Evolutionary conservation across 2,113 vertebrate species (phyloP).

Genomic region (Budorcas taxicolor): DNA sequence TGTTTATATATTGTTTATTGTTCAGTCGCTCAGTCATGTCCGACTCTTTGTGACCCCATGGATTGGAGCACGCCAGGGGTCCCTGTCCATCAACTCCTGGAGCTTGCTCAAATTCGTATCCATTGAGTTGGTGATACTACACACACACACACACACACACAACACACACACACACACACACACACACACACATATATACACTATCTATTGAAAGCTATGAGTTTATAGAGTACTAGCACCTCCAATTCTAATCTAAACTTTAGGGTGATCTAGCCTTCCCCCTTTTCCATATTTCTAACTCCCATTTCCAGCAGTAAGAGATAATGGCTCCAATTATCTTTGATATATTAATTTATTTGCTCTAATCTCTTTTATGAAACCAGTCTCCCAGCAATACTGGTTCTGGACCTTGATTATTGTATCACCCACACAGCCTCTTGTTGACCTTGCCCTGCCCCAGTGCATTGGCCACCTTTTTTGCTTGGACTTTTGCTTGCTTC

Average conservation of each 20-base stretch:
- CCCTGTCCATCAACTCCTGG: neutral
- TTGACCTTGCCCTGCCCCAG: rapidly evolving
- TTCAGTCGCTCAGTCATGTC: neutral
- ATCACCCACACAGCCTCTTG: no score
- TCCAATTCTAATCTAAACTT: neutral
- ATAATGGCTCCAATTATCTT: neutral
- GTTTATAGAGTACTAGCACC: neutral
- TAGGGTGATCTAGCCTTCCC: neutral
- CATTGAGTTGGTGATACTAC: neutral
- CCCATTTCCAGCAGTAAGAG: neutral
- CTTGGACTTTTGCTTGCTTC: neutral
- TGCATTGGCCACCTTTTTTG: no score
- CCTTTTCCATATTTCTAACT: neutral
- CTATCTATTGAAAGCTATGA: neutral
- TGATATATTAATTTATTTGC: neutral
- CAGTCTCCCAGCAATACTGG: neutral
- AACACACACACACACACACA: no score
- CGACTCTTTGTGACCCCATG: neutral
- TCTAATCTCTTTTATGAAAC: neutral
- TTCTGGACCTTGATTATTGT: neutral
- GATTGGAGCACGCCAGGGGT: neutral
- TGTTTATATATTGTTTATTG: neutral
- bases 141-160: no score
- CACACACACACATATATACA: rapidly evolving
- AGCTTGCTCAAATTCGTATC: neutral